These are phyloP conservation scores for Prietella phreatophila DNA, from an alignment of 2,113 vertebrate species.

Conservation along the genomic window DNA sequence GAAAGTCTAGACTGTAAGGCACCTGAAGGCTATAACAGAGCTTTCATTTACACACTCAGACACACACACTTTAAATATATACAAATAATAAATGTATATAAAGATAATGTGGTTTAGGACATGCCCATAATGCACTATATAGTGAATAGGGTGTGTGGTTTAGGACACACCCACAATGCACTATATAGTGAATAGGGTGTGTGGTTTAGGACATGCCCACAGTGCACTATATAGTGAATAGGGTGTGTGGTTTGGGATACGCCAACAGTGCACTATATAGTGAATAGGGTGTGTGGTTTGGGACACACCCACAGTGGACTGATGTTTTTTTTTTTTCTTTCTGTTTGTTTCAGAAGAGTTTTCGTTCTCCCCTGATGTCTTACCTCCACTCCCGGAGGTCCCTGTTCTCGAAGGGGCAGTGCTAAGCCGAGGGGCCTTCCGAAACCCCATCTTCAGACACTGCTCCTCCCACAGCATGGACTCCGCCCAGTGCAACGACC, in stretches of 20 bases:
- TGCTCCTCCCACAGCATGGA: constrained; percentile 84
- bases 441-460: constrained; percentile 62
- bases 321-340: constrained; percentile 5
- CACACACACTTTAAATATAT: not conserved
- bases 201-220: too few relatives aligned
- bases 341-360: constrained; percentile 76
- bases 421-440: constrained; percentile 69
- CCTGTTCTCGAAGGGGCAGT: constrained; percentile 67
- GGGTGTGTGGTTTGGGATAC: not conserved
- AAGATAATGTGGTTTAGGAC: not conserved
- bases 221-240: too few relatives aligned
- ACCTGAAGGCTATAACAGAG: constrained; percentile 29
- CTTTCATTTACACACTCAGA: not conserved
- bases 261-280: not conserved
- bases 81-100: not conserved
- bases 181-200: too few relatives aligned
- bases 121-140: too few relatives aligned
- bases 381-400: constrained; percentile 77
- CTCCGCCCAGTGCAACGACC: constrained; percentile 83
- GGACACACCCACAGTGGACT: too few relatives aligned
- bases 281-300: too few relatives aligned
- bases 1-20: constrained; percentile 19
- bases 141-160: not conserved
- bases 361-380: constrained; percentile 73
- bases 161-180: not conserved